Percentiles rank a stretch among this genome's conserved stretches.
These are phyloP conservation scores for Halisarca cf. caerulea DNA, from an alignment of 37 sponge, comb jelly and placozoan species.

Conservation along the genomic window DNA sequence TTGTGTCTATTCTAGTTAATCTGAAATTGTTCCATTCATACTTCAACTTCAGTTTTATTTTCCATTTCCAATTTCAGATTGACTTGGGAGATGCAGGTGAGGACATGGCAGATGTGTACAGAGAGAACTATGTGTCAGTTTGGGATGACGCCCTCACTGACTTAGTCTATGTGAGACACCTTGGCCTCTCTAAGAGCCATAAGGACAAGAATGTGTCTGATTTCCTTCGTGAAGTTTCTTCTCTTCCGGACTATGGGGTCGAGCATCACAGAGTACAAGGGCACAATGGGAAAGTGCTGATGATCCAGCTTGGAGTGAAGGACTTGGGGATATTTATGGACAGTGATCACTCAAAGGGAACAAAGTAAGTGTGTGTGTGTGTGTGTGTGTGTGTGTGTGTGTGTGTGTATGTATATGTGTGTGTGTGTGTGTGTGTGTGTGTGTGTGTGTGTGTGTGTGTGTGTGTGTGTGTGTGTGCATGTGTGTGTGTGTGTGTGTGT, in stretches of 20 bases:
- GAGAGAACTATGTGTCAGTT: background rate
- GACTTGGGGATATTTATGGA: constrained; percentile 9
- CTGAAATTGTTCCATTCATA: too few species aligned
- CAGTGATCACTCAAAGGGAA: background rate
- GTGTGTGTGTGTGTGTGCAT: background rate
- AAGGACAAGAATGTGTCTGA: constrained; percentile 2
- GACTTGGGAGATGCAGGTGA: constrained; percentile 28
- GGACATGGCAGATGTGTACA: constrained; percentile 8
- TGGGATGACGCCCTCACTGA: constrained; percentile 1
- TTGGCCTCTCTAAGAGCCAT: background rate
- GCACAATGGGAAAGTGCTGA: constrained; percentile 9
- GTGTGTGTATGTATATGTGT: too few species aligned
- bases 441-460: too few species aligned
- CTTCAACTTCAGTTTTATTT: background rate
- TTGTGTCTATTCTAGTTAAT: too few species aligned
- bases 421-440: too few species aligned
- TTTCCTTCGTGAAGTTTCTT: constrained; percentile 6
- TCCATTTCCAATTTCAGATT: too few species aligned
- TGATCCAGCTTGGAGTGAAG: constrained; percentile 22
- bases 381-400: too few species aligned
- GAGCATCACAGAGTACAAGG: constrained; percentile 2
- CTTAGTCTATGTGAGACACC: background rate
- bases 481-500: background rate
- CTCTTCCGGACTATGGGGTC: constrained; percentile 1
- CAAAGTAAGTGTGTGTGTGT: constrained; percentile 18